Percentiles rank a stretch among this genome's conserved stretches.
Evolutionary conservation across 1,140 invertebrate species (phyloP).

Genomic region (Drosophila funebris): DNA sequence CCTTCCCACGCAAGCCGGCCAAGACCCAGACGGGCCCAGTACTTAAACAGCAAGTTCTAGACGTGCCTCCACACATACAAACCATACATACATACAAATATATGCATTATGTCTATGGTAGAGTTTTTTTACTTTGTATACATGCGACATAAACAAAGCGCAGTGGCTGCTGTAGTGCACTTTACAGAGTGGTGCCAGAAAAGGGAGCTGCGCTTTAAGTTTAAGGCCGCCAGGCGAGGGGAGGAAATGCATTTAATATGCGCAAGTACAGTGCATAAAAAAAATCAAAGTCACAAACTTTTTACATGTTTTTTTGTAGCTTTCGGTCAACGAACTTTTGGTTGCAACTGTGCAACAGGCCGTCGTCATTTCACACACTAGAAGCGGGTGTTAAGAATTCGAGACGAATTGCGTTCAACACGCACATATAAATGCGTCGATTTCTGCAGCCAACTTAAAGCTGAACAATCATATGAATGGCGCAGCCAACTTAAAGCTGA

Average conservation of each 20-base stretch:
- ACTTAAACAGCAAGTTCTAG: slow-evolving; percentile 70
- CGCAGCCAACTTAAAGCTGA: neutral
- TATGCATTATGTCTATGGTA: slow-evolving; percentile 17
- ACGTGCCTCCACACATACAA: slow-evolving; percentile 42
- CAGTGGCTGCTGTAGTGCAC: slow-evolving; percentile 60
- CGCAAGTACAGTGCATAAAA: slow-evolving; percentile 55
- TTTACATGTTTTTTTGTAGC: slow-evolving; percentile 17
- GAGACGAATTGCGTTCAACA: slow-evolving; percentile 4
- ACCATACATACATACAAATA: slow-evolving; percentile 13
- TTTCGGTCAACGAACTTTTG: slow-evolving; percentile 66
- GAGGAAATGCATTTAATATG: slow-evolving; percentile 69
- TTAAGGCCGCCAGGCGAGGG: slow-evolving; percentile 54
- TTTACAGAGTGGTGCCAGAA: slow-evolving; percentile 33
- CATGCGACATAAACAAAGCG: slow-evolving; percentile 46
- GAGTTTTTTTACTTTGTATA: slow-evolving; percentile 18
- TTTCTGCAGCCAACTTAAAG: neutral
- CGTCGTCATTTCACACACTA: slow-evolving; percentile 1
- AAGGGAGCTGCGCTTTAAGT: slow-evolving; percentile 41
- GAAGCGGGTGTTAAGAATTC: neutral
- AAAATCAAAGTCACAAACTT: slow-evolving; percentile 72
- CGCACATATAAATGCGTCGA: slow-evolving; percentile 9
- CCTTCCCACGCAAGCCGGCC: slow-evolving; percentile 17
- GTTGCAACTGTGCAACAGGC: slow-evolving; percentile 28
- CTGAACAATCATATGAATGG: neutral
- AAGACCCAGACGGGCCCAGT: slow-evolving; percentile 52